These are phyloP conservation scores for Phodopus roborovskii DNA, from an alignment of 2,113 vertebrate genomes.

Conservation along the genomic window DNA sequence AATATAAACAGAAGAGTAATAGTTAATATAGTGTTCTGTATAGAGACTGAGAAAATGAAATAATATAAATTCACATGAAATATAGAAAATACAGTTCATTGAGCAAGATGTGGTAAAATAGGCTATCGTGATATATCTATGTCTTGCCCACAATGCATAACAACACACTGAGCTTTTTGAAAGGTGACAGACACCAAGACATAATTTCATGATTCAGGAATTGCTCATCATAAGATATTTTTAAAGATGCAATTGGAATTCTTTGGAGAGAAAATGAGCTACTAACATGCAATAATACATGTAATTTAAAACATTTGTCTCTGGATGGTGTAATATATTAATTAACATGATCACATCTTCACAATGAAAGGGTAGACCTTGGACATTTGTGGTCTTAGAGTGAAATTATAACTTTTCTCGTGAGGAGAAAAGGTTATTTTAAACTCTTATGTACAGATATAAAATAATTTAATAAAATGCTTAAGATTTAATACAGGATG, in stretches of 20 bases:
- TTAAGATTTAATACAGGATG: conserved; percentile 63
- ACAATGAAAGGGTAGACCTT: neutral
- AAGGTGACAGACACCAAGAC: neutral
- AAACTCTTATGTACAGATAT: neutral
- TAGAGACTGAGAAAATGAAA: neutral
- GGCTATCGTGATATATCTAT: accelerated
- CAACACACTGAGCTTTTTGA: neutral
- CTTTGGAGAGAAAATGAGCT: neutral
- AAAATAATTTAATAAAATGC: conserved; percentile 60
- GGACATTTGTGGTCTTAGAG: neutral
- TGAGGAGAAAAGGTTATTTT: neutral
- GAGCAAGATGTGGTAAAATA: neutral
- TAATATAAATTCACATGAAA: neutral
- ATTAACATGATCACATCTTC: conserved; percentile 14
- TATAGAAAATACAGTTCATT: too few species aligned
- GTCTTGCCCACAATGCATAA: neutral
- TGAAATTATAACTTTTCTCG: neutral
- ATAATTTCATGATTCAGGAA: neutral
- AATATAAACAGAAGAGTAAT: neutral
- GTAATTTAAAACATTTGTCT: conserved; percentile 23
- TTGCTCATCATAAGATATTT: neutral
- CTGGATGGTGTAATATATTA: neutral
- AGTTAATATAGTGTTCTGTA: neutral
- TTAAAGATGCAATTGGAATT: neutral
- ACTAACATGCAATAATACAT: neutral